Evolutionary conservation across 2,888 invertebrate species (phyloP), one percentile per base, ranked within the genome.

Genomic region (Orthonevra nobilis): DNA sequence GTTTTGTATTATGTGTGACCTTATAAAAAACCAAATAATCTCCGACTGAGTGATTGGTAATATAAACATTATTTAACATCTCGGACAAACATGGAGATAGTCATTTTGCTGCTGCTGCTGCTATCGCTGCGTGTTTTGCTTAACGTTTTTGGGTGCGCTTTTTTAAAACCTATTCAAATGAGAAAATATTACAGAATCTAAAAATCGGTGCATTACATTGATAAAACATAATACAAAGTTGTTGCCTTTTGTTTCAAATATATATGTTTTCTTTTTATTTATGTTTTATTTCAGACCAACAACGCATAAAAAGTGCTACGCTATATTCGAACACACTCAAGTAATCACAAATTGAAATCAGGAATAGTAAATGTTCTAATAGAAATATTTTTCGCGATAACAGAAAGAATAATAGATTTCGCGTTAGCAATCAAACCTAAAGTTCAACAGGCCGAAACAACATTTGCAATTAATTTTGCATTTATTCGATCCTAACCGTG

Each of bases 171-270:
- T 63, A 40, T 19, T 46, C 12, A 64, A 52, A 30, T 38, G 28
- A 38, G 5, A 23, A 40, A 63, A 38, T 28, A 40, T 17, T 14
- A 46, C 28, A 23, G 14, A 34, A 42, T 52, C 28, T 52, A 32
- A 58, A 58, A 44, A 66, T 42, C 73, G 10, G 79, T 79, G 79
- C 79, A 79, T 79, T 73, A 60, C 66, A 79, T 79, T 50, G 40
- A 73, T 34, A 60, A 52, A 54, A 60, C 54, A 61, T 56, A 50
- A 75, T 56, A 46, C 52, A 58, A 64, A 77, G 52, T 75, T 79
- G 48, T 79, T 79, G 79, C 79, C 79, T 79, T 79, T 79, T 79
- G 73, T 79, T 79, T 77, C 73, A 68, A 79, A 79, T n/a, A 79
- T 68, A 68, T 50, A 68, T 60, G 60, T 73, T 79, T 79, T 73